Evolutionary conservation across 2,113 vertebrate species (phyloP), one percentile per base, ranked within the genome.

Genomic region (Ovibos moschatus): DNA sequence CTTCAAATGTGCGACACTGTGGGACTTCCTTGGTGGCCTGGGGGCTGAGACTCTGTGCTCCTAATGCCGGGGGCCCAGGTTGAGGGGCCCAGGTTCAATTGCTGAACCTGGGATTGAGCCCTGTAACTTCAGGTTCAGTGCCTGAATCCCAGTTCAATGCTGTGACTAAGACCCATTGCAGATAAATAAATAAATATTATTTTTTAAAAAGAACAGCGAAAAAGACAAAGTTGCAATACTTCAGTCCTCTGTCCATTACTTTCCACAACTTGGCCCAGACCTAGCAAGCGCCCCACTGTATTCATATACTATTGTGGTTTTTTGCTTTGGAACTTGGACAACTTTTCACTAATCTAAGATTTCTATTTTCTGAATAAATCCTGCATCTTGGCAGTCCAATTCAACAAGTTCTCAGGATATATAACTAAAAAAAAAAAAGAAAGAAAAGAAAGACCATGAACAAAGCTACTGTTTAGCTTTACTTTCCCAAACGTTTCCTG

Each of bases 1-100:
- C 53, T 86, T 33, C 12, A 2, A 9, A 25, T 2, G 36, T 27
- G 40, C 3, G 2, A 7, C 7, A 0, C 71, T 14, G 71, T 1
- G 71, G 5, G 36, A 0, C 36, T 14, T 43, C 71, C 67, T 40
- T 15, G 23, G 40, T 7, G 40, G 23, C 10, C 67, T 0, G 19
- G 19, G 6, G 12, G 12, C 36, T 43, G 23, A 43, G 40, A 14
- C 36, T 40, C 21, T 76, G 67, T 7, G 71, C 71, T 7, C 36
- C 36, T 25, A 43, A 76, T 1, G 1, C 3, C 2, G 36, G n/a
- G 47, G 71, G n/a, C 21, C 67, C 67, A 36, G n/a, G n/a, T 23
- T n/a, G 40, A 40, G 40, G 67, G 67, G n/a, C 19, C 67, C 67
- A 40, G n/a, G n/a, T 25, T 36, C 19, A 40, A 11, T 5, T 2